These are phyloP conservation scores for Brachirus orientalis DNA, from an alignment of 2,113 vertebrate species.

Conservation along the genomic window DNA sequence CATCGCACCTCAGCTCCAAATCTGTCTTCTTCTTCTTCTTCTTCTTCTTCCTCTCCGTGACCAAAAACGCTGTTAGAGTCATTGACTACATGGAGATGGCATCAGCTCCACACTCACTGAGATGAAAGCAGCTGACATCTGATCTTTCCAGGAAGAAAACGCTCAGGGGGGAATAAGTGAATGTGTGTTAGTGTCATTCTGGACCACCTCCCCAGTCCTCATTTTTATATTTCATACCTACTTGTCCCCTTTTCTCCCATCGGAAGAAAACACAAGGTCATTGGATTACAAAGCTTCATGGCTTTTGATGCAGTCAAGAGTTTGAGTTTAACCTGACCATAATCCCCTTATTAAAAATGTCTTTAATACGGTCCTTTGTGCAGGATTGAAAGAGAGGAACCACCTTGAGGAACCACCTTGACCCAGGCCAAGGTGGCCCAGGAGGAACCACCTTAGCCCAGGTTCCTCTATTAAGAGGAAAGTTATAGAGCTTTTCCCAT, in stretches of 20 bases:
- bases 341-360: too few relatives aligned
- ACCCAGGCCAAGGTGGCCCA: too few relatives aligned
- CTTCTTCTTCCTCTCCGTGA: slow-evolving; percentile 7
- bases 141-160: slow-evolving; percentile 15
- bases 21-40: neutral
- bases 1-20: neutral
- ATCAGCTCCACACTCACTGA: slow-evolving; percentile 32
- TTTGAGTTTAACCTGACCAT: too few relatives aligned
- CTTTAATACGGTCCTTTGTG: too few relatives aligned
- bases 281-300: neutral
- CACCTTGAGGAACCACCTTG: too few relatives aligned
- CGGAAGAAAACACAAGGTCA: neutral
- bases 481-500: too few relatives aligned
- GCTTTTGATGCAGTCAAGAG: neutral
- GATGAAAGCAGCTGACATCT: slow-evolving; percentile 34
- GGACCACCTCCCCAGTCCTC: slow-evolving; percentile 1
- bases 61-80: slow-evolving; percentile 43
- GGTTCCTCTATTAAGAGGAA: too few relatives aligned
- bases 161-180: neutral
- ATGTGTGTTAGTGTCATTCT: slow-evolving; percentile 26
- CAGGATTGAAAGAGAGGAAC: too few relatives aligned
- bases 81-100: slow-evolving; percentile 36
- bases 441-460: too few relatives aligned
- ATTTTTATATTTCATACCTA: slow-evolving; percentile 14
- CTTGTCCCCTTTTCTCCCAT: neutral